Percentiles rank a stretch among this genome's conserved stretches.
Evolutionary conservation across 2,113 vertebrate species (phyloP).

Genomic region (Dipodomys ordii): DNA sequence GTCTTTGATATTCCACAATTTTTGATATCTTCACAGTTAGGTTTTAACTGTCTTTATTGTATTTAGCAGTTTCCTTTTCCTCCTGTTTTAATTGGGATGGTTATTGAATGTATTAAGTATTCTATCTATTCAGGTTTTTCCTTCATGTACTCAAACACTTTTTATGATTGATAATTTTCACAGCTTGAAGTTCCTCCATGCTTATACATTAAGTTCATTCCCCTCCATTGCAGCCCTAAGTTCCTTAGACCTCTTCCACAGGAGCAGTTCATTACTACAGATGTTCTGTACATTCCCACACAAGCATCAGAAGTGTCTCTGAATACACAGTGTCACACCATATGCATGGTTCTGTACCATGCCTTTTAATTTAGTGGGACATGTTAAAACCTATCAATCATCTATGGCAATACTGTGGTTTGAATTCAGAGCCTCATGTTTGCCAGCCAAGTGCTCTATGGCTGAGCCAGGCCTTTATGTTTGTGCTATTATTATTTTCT

Average conservation of each 20-base stretch:
- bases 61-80: slow-evolving; percentile 24
- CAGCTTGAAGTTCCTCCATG: not conserved
- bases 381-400: too few species aligned
- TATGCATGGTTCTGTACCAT: too few species aligned
- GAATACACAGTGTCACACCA: too few species aligned
- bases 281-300: not conserved
- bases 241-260: not conserved
- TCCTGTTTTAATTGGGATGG: slow-evolving; percentile 13
- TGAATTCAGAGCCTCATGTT: too few species aligned
- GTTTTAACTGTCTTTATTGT: not conserved
- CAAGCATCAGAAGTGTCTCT: too few species aligned
- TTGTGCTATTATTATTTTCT: too few species aligned
- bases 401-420: too few species aligned
- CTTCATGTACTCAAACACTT: not conserved
- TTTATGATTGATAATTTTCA: not conserved
- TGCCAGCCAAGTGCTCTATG: too few species aligned
- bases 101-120: not conserved
- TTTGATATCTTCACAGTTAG: slow-evolving; percentile 3
- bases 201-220: not conserved
- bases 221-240: not conserved
- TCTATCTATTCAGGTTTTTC: not conserved
- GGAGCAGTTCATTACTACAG: not conserved
- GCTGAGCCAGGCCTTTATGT: too few species aligned
- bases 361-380: too few species aligned
- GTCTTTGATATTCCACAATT: slow-evolving; percentile 36